Evolutionary conservation across 92 coral and sea anemone species (phyloP), one percentile per base, ranked within the genome.

Genomic region (Chrysogorgia sp.): DNA sequence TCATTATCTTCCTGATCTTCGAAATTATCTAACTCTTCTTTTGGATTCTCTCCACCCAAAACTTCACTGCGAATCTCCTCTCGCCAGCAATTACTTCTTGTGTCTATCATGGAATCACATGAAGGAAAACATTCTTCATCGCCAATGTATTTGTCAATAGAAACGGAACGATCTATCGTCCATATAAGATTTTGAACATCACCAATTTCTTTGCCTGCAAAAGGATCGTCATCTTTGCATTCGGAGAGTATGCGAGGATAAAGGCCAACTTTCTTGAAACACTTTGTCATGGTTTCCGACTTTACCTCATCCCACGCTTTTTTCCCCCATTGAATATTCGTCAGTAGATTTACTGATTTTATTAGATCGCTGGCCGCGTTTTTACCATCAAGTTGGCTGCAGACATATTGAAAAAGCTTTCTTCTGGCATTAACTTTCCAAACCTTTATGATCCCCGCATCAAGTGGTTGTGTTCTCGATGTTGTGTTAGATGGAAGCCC

Each of bases 401-500:
- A 63, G 29, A 63, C 70, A 63, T 25, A 63, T 32, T 43, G 70
- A 63, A 63, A 43, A 10, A 63, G 70, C 43, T 32, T 63, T 63
- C 70, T 63, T 32, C 70, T 63, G 34, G 2, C 33, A 32, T 63
- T 63, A 37, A 63, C 70, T 37, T 63, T 63, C 70, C 45, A 63
- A 32, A 63, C 29, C 33, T 63, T 29, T 25, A 63, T 63, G 34
- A 63, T 63, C 33, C 70, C 70, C n/a, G 70, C 70, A 34, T 63
- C 70, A 30, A 63, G 70, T 12, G 45, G 70, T 43, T 32, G 40
- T 12, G 70, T 63, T 37, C 33, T 63, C 20, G 70, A 63, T 63
- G 70, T 63, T 63, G 70, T 63, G 34, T 63, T 63, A n/a, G 20
- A 25, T 37, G 70, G 70, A 32, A 63, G 34, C 29, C 29, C 12